Base-by-base conservation (phyloP, 2,113 vertebrate species). In the Neolamprologus longior region DNA sequence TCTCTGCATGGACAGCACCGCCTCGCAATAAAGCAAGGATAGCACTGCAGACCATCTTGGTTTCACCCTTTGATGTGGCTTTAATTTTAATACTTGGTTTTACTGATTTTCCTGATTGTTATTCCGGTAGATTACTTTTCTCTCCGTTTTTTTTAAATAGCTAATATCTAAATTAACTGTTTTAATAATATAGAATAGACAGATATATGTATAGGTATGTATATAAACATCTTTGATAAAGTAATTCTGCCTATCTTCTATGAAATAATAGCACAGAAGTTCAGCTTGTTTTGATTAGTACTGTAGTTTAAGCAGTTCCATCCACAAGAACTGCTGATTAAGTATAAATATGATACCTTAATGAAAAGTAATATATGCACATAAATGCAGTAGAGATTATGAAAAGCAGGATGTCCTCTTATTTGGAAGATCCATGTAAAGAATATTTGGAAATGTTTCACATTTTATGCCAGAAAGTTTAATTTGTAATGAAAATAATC, bases 31-130 rank as follows among this genome's bases (percentile, higher is more conserved):
- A 61, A 66, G 54, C 17, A 80, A 63, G 66, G 21, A 76, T 2
- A 81, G 50, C 55, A 61, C 40, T 35, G 87, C 15, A n/a, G 47
- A 73, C 55, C 86, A 82, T 88, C 82, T 90, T 88, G 84, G 35
- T 79, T 90, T 87, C 57, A 33, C 28, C 26, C 24, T 40, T 28
- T 82, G 21, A 76, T 76, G 14, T 76, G 40, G 42, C 4, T 47
- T 47, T 7, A 76, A 28, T 76, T 76, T 76, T 47, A 76, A 9
- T 15, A 76, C 21, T 73, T 47, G 40, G 21, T 15, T 73, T 45
- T 26, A 7, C 14, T 73, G 40, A 76, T 28, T 47, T 76, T 76
- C 9, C 40, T 76, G 15, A 28, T 76, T 47, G 40, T 11, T 76
- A 76, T 76, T 76, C 68, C 6, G 7, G 14, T 47, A 7, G 68